Conservation (phyloP, 1,140 invertebrate species). For the Aculops lycopersici region DNA sequence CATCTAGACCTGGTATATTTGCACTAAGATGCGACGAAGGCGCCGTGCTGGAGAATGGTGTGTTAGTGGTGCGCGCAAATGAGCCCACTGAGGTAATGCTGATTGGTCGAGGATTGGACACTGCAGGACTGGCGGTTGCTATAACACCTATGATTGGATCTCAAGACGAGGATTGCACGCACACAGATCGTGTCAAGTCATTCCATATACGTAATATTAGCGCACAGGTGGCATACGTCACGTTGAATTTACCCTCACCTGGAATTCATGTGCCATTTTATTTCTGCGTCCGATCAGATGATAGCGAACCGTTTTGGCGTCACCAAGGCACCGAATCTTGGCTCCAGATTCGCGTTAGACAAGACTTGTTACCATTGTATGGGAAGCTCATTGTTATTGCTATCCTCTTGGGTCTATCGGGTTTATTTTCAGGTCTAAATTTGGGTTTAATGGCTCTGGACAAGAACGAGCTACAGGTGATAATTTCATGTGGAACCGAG, state of each 20-base stretch:
- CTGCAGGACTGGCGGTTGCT: not conserved
- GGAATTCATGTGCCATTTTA: not conserved
- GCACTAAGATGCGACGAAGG: too few species aligned
- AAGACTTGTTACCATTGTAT: slow-evolving; percentile 17
- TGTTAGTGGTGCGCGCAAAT: too few species aligned
- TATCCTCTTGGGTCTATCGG: slow-evolving; percentile 53
- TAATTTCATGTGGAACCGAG: slow-evolving; percentile 13
- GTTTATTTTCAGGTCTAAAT: slow-evolving; percentile 76
- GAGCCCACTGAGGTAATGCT: not conserved
- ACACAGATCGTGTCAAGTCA: not conserved
- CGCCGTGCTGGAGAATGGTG: too few species aligned
- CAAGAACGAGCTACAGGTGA: slow-evolving; percentile 38
- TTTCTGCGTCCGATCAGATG: not conserved
- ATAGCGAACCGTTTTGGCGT: slow-evolving; percentile 9
- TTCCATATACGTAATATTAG: not conserved
- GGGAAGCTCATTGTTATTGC: slow-evolving; percentile 18
- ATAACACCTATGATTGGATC: not conserved
- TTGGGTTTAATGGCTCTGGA: slow-evolving; percentile 84
- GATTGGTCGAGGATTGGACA: not conserved
- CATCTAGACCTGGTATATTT: too few species aligned
- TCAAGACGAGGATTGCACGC: not conserved
- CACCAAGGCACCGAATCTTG: slow-evolving; percentile 16
- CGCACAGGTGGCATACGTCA: not conserved
- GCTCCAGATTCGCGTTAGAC: slow-evolving; percentile 9
- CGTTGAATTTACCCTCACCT: not conserved